Evolutionary conservation across 2,888 invertebrate genomes (phyloP).

Genomic region (Caenorhabditis sp.): DNA sequence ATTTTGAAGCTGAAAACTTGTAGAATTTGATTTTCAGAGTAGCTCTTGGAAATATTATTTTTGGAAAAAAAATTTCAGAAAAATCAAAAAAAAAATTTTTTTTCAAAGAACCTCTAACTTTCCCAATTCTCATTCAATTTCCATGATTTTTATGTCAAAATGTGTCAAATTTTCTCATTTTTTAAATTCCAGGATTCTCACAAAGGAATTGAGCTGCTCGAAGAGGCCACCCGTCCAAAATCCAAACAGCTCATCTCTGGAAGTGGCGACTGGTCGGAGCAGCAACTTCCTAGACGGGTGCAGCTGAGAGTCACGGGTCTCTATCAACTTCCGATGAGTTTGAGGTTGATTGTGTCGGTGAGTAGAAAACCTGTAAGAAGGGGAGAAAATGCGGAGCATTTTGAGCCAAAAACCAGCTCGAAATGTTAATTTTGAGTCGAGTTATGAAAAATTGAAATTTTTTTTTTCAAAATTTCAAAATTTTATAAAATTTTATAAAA

Average conservation of each 20-base stretch:
- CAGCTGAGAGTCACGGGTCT: constrained; percentile 44
- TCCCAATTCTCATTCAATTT: background rate
- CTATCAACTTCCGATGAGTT: constrained; percentile 52
- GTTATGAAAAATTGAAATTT: background rate
- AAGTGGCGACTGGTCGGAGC: constrained; percentile 54
- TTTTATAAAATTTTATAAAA: no score
- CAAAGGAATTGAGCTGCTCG: constrained; percentile 66
- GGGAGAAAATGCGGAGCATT: background rate
- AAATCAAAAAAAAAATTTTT: background rate
- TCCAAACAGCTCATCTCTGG: constrained; percentile 55
- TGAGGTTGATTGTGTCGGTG: constrained; percentile 66
- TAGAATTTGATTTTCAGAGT: no score
- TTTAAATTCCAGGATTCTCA: constrained; percentile 42
- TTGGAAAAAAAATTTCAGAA: background rate
- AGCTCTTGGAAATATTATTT: no score
- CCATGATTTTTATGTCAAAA: background rate
- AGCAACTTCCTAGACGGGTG: constrained; percentile 54
- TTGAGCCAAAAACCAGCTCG: background rate
- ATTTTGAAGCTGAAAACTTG: no score
- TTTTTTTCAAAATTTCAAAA: background rate
- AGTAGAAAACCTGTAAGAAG: constrained; percentile 14
- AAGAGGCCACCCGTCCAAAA: constrained; percentile 22
- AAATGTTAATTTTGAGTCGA: no score
- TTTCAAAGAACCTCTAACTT: background rate
- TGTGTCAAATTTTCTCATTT: background rate